Base-by-base conservation (phyloP, 2,113 vertebrate genomes). In the Pleuronectes platessa region DNA sequence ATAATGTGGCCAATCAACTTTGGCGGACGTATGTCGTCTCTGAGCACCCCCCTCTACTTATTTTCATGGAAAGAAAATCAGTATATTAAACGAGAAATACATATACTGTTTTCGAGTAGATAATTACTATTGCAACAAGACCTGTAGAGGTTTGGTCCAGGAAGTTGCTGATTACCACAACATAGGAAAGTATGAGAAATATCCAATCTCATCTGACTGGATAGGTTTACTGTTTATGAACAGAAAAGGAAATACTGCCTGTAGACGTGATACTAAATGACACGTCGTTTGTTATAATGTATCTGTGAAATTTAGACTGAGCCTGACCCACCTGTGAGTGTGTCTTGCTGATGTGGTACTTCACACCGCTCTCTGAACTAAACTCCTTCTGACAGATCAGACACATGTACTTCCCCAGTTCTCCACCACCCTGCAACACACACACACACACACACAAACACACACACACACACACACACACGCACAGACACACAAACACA, bases 301-400 rank as follows among this genome's bases (percentile, higher is more conserved):
- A 17, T 10, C 54, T 61, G 8, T 12, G 12, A 73, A 21, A 26
- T 55, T 66, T 37, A 18, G n/a, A 31, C 55, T 17, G 42, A 80
- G 47, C 67, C 5, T 58, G 47, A 88, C 95, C 91, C 91, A 99
- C 98, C 97, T 98, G 97, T 0, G 97, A 95, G 59, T 99, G 98
- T 77, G 97, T 96, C 93, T 99, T 99, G 90, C 96, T 96, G 88
- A 99, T 99, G 93, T 99, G 97, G 91, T 99, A 99, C 86, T 99
- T 99, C 70, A 99, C 98, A 0, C 98, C 98, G 0, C 97, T 99
- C 87, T 99, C 98, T 0, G 97, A 99, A 94, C 96, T 97, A 88
- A 99, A 99, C 91, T 98, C 97, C 91, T 99, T 99, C 86, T 98
- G 96, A 88, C 97, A 99, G 88, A 99, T 95, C 56, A 99, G 92